phyloP scores from a whole-genome alignment of 2,797 vertebrate species.

The Morelia viridis region DNA sequence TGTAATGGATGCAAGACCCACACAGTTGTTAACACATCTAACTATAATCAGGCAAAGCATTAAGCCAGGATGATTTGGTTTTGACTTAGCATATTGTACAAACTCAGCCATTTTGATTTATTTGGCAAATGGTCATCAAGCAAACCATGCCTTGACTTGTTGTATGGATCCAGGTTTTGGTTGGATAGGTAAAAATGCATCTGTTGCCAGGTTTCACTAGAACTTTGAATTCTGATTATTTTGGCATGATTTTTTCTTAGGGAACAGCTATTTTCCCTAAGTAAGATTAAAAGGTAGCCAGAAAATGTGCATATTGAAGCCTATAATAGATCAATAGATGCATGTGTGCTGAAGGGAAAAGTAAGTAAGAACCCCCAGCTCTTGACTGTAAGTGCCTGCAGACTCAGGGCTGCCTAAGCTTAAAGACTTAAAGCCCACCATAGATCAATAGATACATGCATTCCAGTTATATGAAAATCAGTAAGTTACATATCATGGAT shows the following conservation, averaged over 20 bases:
- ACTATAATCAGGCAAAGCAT: neutral
- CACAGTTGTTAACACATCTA: neutral
- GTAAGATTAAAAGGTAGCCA: neutral
- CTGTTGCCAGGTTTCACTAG: neutral
- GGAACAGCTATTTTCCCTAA: neutral
- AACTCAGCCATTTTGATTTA: neutral
- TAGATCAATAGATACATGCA: neutral
- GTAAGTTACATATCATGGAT: neutral
- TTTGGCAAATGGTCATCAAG: neutral
- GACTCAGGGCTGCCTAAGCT: neutral
- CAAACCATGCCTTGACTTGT: neutral
- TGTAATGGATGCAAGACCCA: neutral
- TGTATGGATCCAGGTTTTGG: neutral
- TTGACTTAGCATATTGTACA: neutral
- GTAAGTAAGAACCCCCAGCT: neutral
- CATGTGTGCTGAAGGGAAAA: neutral
- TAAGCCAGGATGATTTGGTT: neutral
- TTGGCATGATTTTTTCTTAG: neutral
- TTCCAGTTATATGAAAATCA: neutral
- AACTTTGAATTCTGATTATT: neutral
- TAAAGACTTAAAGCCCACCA: neutral
- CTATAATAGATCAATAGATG: neutral
- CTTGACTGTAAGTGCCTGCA: neutral
- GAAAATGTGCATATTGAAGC: conserved; percentile 4
- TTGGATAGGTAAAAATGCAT: neutral